A percentile compares a stretch with the other conserved stretches of the same genome.
These are phyloP conservation scores for Egretta garzetta DNA, from an alignment of 2,113 vertebrate genomes.

Conservation along the genomic window DNA sequence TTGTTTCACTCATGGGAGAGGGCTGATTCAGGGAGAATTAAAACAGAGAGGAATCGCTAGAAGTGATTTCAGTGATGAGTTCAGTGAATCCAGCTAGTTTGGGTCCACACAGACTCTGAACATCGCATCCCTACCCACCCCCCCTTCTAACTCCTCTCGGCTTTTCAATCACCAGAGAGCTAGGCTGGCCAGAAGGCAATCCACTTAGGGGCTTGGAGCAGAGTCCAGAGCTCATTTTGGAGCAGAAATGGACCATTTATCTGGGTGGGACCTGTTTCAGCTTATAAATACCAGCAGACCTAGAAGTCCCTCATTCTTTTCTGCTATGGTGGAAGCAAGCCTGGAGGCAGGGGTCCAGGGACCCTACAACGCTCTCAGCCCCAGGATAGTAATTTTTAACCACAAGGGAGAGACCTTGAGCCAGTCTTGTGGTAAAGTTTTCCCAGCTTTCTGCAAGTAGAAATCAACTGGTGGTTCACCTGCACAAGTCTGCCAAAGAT, in stretches of 20 bases:
- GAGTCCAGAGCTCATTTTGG: neutral
- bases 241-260: slow-evolving; percentile 38
- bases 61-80: slow-evolving; percentile 69
- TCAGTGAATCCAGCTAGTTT: slow-evolving; percentile 75
- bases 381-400: neutral
- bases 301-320: neutral
- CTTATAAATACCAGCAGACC: neutral
- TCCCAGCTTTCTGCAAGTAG: neutral
- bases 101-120: slow-evolving; percentile 50
- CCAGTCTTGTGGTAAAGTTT: neutral
- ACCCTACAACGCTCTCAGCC: neutral
- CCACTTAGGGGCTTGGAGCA: slow-evolving; percentile 56
- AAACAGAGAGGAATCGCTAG: slow-evolving; percentile 73
- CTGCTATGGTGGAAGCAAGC: neutral
- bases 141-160: neutral
- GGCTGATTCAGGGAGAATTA: slow-evolving; percentile 76
- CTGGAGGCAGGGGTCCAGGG: neutral
- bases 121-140: neutral
- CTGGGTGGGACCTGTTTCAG: slow-evolving; percentile 3
- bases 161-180: slow-evolving; percentile 20
- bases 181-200: slow-evolving; percentile 57
- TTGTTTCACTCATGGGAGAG: slow-evolving; percentile 64
- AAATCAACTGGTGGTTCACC: neutral
- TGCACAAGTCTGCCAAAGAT: neutral
- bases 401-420: slow-evolving; percentile 54